Base-by-base conservation (phyloP, 2,113 vertebrate species). In the Percopsis transmontana region DNA sequence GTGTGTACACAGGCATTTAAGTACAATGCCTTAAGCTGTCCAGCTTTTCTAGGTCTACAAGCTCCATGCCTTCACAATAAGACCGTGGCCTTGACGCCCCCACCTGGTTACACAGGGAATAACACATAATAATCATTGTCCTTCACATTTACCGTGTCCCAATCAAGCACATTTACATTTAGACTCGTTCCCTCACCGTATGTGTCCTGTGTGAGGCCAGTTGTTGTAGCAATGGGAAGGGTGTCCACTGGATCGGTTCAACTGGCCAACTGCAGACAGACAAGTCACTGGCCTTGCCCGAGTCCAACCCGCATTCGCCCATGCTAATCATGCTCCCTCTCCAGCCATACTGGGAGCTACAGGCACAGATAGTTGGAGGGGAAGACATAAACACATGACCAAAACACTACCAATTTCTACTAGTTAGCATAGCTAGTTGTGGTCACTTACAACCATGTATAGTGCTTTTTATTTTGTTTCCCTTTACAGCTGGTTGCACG, bases 191-290 rank as follows among this genome's bases (percentile, higher is more conserved):
- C 82, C 88, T 86, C 68, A 90, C 94, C 47, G 81, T 20, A 41
- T 74, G 77, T 3, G 87, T 76, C 5, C 76, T 86, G 83, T 91
- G 87, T 66, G 84, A 70, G 38, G 91, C 88, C 1, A 94, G 91
- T 42, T 93, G 93, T 3, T 94, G 94, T 11, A 93, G 85, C 16
- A 94, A 85, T 0, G 94, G 93, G 41, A 94, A 95, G 0, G 95
- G 95, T 0, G 90, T 91, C 95, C 95, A 96, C 38, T 91, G 94
- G 58, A 90, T 83, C 18, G 95, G 95, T 67, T 96, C 94, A 56
- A 90, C 85, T 1, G 95, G 94, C 95, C 95, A 96, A 48, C 95
- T 96, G 0, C 93, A 96, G 61, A 96, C 93, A 0, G 95, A 97
- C 33, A 95, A 89, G 53, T 95, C 94, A 0, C 95, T 96, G 82